These are phyloP conservation scores for Cynocephalus volans DNA, from an alignment of 2,113 vertebrate genomes.

Conservation along the genomic window DNA sequence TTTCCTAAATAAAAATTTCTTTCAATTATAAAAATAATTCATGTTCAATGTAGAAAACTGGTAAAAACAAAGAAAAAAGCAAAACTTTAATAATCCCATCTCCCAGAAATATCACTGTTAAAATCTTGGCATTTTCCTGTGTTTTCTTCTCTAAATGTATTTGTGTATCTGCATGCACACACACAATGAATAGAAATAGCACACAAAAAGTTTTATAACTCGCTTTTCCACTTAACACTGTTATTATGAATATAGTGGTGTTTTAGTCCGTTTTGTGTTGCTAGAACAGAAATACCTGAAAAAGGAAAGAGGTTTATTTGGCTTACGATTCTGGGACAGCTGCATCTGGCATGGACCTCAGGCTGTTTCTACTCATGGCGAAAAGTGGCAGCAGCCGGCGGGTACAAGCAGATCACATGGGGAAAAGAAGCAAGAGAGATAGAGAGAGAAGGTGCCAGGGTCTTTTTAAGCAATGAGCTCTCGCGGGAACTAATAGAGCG, in stretches of 20 bases:
- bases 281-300: too few species aligned
- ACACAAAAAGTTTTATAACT: not conserved
- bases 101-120: not conserved
- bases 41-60: not conserved
- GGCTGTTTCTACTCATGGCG: too few species aligned
- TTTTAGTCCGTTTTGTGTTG: too few species aligned
- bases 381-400: too few species aligned
- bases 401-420: too few species aligned
- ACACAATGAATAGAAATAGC: not conserved
- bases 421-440: too few species aligned
- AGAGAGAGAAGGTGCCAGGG: too few species aligned
- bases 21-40: conserved; percentile 9
- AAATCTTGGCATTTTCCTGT: not conserved
- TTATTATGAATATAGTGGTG: not conserved
- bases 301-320: too few species aligned
- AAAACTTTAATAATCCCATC: not conserved
- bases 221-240: not conserved
- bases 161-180: not conserved
- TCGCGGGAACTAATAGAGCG: too few species aligned
- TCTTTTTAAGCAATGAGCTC: too few species aligned
- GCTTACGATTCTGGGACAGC: too few species aligned
- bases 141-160: not conserved
- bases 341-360: too few species aligned
- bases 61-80: conserved; percentile 6
- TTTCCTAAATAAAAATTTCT: not conserved